phyloP scores from a whole-genome alignment of 2,797 vertebrate genomes.

The Oceanodroma leucorhoa region DNA sequence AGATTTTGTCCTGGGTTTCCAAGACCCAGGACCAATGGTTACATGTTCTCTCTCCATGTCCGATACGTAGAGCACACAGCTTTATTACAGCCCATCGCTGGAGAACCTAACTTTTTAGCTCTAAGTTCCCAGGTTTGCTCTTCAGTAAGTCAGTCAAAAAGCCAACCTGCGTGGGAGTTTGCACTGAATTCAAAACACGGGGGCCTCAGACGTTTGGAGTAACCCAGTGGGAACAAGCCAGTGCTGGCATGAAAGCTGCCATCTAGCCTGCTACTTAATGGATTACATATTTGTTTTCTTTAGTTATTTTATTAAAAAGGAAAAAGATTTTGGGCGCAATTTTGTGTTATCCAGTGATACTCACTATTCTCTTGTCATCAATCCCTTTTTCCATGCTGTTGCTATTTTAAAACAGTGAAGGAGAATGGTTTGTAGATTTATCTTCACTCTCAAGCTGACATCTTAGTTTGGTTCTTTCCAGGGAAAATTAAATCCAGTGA shows the following conservation, averaged over 20 bases:
- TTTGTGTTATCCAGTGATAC: background rate
- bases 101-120: background rate
- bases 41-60: accelerated
- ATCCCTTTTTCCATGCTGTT: background rate
- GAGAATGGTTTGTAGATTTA: background rate
- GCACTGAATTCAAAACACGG: accelerated
- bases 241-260: background rate
- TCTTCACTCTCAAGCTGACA: background rate
- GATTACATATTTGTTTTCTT: background rate
- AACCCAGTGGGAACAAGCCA: background rate
- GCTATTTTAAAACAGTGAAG: background rate
- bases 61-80: accelerated
- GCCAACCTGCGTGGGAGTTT: background rate
- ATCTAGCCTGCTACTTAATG: background rate
- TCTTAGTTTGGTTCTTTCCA: background rate
- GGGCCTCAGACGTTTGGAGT: background rate
- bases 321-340: background rate
- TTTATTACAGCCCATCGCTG: background rate
- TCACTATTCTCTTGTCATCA: background rate
- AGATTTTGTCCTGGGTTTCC: background rate
- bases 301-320: background rate
- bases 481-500: background rate
- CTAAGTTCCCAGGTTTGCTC: background rate
- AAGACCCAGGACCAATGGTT: background rate
- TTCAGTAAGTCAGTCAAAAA: background rate